Conservation (phyloP, 2,888 invertebrate genomes). For the Leptopilina syphax region DNA sequence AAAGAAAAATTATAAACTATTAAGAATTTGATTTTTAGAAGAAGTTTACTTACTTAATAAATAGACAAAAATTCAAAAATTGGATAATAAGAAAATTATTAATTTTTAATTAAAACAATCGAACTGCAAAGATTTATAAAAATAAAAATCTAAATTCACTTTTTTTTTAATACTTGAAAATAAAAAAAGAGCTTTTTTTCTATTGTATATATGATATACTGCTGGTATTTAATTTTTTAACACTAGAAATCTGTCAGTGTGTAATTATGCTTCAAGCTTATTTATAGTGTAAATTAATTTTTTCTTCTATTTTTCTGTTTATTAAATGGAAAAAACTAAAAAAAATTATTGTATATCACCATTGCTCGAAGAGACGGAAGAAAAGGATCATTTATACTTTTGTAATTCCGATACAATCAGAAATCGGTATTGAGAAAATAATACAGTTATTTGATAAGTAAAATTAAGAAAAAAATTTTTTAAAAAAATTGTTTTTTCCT, state of each 20-base stretch:
- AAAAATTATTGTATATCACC: conserved; percentile 33
- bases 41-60: no score
- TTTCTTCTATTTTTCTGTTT: conserved; percentile 10
- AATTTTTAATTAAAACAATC: background rate
- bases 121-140: conserved; percentile 39
- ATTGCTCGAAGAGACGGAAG: conserved; percentile 40
- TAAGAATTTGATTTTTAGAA: no score
- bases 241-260: conserved; percentile 8
- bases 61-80: no score
- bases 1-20: no score
- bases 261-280: conserved; percentile 46
- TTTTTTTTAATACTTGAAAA: conserved; percentile 69
- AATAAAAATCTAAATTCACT: conserved; percentile 20
- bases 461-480: conserved; percentile 17
- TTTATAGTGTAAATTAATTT: conserved; percentile 22
- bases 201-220: conserved; percentile 50
- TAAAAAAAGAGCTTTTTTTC: conserved; percentile 71
- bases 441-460: background rate
- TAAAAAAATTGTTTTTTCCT: background rate
- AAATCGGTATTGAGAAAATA: conserved; percentile 16
- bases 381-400: conserved; percentile 27
- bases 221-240: conserved; percentile 44
- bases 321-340: background rate
- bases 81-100: no score
- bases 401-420: conserved; percentile 15